Percentiles rank a stretch among this genome's conserved stretches.
Conservation (phyloP, 2,113 vertebrate genomes). For the Alouatta palliata region DNA sequence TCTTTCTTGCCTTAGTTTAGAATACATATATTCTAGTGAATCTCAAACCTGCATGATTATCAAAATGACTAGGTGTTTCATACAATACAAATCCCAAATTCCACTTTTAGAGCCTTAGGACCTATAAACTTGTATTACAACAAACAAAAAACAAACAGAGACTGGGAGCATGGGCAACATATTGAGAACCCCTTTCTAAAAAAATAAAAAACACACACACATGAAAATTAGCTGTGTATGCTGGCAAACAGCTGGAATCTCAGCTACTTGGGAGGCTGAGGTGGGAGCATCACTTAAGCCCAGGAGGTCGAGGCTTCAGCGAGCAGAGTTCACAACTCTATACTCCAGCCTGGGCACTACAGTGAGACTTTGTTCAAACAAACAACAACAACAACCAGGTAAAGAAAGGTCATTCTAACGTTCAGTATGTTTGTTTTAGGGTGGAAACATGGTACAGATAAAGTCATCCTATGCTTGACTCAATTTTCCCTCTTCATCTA, state of each 20-base stretch:
- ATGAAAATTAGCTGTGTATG: no score
- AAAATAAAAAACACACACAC: no score
- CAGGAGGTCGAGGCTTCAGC: no score
- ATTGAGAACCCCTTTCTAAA: no score
- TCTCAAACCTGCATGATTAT: neutral
- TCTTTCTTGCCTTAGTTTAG: neutral
- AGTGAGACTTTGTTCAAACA: no score
- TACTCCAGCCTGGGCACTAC: no score
- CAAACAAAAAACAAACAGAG: neutral
- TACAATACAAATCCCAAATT: neutral
- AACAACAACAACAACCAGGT: neutral
- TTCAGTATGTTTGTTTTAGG: neutral
- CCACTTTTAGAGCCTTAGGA: neutral
- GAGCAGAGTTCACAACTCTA: no score
- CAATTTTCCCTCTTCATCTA: neutral
- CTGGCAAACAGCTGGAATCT: no score
- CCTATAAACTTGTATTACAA: neutral
- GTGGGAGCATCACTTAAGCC: no score
- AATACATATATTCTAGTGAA: neutral
- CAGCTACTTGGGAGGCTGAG: no score
- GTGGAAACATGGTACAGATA: neutral
- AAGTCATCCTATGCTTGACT: neutral
- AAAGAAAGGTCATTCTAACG: neutral
- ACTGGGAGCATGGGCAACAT: no score
- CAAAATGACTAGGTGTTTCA: neutral